Evolutionary conservation across 2,797 vertebrate species (phyloP), one percentile per base, ranked within the genome.

Genomic region (Otolemur crassicaudatus): DNA sequence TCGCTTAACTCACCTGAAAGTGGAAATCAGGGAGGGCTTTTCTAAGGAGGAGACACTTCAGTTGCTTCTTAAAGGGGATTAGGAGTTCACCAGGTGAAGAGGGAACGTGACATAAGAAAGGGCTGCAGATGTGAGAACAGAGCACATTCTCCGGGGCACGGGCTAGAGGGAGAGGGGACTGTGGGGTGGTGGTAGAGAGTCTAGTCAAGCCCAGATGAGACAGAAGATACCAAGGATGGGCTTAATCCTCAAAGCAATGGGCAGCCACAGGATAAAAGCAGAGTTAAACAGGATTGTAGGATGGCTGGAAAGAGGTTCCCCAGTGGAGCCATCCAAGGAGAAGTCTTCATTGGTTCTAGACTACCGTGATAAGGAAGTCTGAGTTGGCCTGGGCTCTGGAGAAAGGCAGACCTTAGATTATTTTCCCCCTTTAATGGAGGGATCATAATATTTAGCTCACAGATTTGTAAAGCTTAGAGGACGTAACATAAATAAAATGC

Each of bases 391-490:
- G 58, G 5, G 31, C 90, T 58, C n/a, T 83, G 31, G 63, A 88
- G 53, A 72, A 81, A 94, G 40, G 90, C 5, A 72, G 84, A 87
- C 16, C 31, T 73, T 53, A 20, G 19, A 40, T 86, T 40, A 92
- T 29, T 34, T n/a, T 49, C 49, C 43, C 19, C 72, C 37, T 56
- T 46, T 49, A 58, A 34, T 73, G 29, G 56, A 43, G 56, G 46
- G 90, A 53, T 60, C 85, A 77, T 73, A 63, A 69, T 31, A 70
- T 23, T 86, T 88, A 61, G 77, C 60, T 95, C 91, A 84, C 40
- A 84, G 65, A 27, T 73, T 23, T 81, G 22, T 40, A 86, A 92
- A 88, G 75, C 43, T 40, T 20, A 8, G 19, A 77, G 72, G 86
- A 94, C 40, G 40, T 31, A 61, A 63, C 8, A n/a, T 65, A 19